phyloP scores from a whole-genome alignment of 92 coral and sea anemone species.

The Palythoa heliodiscus region DNA sequence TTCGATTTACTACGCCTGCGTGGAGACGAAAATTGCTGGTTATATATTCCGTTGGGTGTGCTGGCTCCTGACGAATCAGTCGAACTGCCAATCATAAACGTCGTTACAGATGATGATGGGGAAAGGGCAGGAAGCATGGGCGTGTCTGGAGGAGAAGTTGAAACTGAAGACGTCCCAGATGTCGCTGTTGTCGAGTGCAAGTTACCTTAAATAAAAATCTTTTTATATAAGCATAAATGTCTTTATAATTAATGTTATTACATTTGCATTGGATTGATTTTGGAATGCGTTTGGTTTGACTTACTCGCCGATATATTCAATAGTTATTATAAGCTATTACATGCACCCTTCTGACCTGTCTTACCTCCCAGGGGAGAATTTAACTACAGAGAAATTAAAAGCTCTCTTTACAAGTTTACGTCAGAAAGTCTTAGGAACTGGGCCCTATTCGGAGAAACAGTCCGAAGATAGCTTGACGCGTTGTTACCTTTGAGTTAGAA shows the following conservation, averaged over 20 bases:
- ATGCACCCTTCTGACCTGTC: too few species aligned
- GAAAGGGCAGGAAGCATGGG: slow-evolving; percentile 97
- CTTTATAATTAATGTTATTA: neutral
- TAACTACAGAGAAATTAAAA: too few species aligned
- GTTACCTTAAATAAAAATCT: neutral
- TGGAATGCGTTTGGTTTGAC: too few species aligned
- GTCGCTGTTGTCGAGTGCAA: slow-evolving; percentile 65
- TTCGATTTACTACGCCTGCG: slow-evolving; percentile 24
- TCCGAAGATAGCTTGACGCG: too few species aligned
- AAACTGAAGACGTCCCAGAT: slow-evolving; percentile 69
- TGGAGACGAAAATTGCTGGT: neutral
- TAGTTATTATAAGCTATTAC: too few species aligned
- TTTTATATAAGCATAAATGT: neutral
- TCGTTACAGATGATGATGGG: slow-evolving; percentile 88
- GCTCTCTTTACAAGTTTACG: too few species aligned
- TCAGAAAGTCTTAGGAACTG: too few species aligned
- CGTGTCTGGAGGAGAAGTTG: slow-evolving; percentile 86
- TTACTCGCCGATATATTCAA: too few species aligned
- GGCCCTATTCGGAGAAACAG: too few species aligned
- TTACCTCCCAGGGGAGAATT: too few species aligned
- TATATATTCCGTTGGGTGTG: slow-evolving; percentile 58
- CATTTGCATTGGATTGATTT: too few species aligned
- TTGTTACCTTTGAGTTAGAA: too few species aligned
- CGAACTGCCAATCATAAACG: slow-evolving; percentile 76
- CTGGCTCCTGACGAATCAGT: slow-evolving; percentile 83